Conservation (phyloP, 1,140 invertebrate genomes). For the Hirudo medicinalis region DNA sequence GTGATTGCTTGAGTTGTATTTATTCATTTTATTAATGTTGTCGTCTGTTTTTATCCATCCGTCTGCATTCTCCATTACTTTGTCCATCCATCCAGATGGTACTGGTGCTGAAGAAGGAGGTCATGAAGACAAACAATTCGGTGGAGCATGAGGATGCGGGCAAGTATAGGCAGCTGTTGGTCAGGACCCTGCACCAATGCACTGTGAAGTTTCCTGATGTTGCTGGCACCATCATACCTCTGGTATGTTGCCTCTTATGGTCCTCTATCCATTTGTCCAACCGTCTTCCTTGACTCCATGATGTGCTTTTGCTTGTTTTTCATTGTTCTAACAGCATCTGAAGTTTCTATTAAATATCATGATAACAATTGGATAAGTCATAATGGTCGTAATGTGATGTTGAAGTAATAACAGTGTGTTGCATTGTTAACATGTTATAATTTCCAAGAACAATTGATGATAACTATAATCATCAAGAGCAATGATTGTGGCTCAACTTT, state of each 20-base stretch:
- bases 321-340: too few species aligned
- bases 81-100: slow-evolving; percentile 53
- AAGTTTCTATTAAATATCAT: too few species aligned
- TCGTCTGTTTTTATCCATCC: too few species aligned
- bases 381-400: too few species aligned
- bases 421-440: too few species aligned
- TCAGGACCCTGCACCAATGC: slow-evolving; percentile 83
- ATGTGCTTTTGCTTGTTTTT: not conserved
- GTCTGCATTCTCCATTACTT: too few species aligned
- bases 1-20: too few species aligned
- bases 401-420: too few species aligned
- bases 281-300: not conserved
- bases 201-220: slow-evolving; percentile 97
- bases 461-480: not conserved
- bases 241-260: slow-evolving; percentile 42
- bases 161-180: slow-evolving; percentile 86
- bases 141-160: slow-evolving; percentile 81
- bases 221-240: slow-evolving; percentile 74
- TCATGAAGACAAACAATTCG: slow-evolving; percentile 52
- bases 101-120: slow-evolving; percentile 69
- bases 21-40: too few species aligned
- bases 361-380: not conserved
- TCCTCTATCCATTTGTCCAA: not conserved
- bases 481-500: not conserved
- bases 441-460: too few species aligned